Base-by-base conservation (phyloP, 2,797 vertebrate genomes). In the Zenarchopterus dispar region DNA sequence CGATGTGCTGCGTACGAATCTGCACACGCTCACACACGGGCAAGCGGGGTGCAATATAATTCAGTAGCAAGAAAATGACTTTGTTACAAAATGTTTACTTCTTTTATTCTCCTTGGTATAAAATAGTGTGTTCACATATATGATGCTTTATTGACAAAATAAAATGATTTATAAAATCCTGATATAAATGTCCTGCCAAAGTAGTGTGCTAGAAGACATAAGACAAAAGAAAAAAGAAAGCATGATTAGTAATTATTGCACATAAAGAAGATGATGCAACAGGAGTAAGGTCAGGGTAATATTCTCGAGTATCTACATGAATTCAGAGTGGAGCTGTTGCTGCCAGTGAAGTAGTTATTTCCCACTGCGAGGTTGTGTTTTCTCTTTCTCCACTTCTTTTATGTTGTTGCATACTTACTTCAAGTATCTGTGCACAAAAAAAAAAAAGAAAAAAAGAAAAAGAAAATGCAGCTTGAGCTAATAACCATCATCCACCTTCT, bases 111-210 rank as follows among this genome's bases (percentile, higher is more conserved):
- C 63, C 63, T 68, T 61, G 46, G 64, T 84, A 84, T 49, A 89
- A 89, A 88, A 84, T 53, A 63, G 55, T 74, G 45, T 75, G 59
- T 80, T 75, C n/a, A 59, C 21, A 49, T 81, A 48, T 80, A 55
- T 53, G 39, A 76, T 76, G 68, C 39, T 62, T 85, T 87, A 77
- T 82, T 84, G 67, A 73, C 67, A 88, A 86, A 88, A 91, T 82
- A 84, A 87, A 87, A 70, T 9, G 23, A 73, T 75, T 79, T 59
- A 36, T 62, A 86, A 65, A 75, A 75, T 70, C 46, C 59, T 63
- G 53, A 49, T 80, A 80, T 41, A 84, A 80, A 80, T 48, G n/a
- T 57, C 33, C 58, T 69, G 69, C 28, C 67, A 15, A 81, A 16
- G 43, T 43, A 56, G 23, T 54, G 36, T 58, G 42, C 47, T 57